Base-by-base conservation (phyloP, 2,113 vertebrate species). In the Odontophorus gujanensis region DNA sequence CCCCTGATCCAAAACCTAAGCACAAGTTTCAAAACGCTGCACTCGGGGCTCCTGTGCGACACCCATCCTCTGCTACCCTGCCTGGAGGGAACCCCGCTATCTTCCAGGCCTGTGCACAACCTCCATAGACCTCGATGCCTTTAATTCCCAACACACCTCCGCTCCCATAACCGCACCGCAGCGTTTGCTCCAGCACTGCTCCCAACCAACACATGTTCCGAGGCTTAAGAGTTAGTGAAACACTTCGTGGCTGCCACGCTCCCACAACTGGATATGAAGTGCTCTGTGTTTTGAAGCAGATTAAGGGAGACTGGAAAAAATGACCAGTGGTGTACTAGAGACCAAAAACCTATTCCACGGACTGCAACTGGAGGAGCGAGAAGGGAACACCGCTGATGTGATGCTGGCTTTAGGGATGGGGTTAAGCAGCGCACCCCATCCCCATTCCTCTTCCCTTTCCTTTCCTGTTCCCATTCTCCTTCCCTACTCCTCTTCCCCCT, bases 161-260 rank as follows among this genome's bases (percentile, higher is more conserved):
- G 30, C 8, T 47, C 47, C 43, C 15, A 43, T 43, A 43, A 16
- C 43, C 14, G 43, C 42, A 43, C 42, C 42, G 15, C n/a, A n/a
- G n/a, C n/a, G n/a, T n/a, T n/a, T n/a, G n/a, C 38, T 34, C 12
- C 6, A 42, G 51, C 13, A 7, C 28, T 34, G 13, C 12, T 63
- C n/a, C 80, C 67, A 63, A 40, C 32, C 47, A 48, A 0, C 75
- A 30, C 30, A 3, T 67, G 87, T 45, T 67, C 78, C 68, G 79
- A 34, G 67, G 32, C 30, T 69, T n/a, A 17, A 32, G 45, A 92
- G 9, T 87, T 38, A 90, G 59, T 28, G 68, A 74, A 87, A 95
- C 63, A 30, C 30, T 67, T 92, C 59, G 36, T 1, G 13, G 82
- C 66, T 81, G 87, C 62, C 66, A 67, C 1, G 0, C 78, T 7